These are phyloP conservation scores for Acronicta alni DNA, from an alignment of 2,888 invertebrate species.

Conservation along the genomic window DNA sequence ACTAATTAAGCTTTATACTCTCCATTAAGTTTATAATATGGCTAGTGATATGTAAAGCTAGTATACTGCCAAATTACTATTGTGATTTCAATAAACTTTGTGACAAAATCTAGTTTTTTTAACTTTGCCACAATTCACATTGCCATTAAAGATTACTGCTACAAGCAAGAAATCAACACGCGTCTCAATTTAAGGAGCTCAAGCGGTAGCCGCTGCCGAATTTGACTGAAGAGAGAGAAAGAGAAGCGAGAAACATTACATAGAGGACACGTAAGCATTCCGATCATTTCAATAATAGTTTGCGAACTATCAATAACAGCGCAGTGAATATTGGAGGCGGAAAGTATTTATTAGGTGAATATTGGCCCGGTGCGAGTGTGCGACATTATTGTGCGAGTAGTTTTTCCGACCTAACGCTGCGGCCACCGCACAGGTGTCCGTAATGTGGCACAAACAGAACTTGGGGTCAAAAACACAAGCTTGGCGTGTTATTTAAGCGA, in stretches of 20 bases:
- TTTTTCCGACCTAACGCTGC: constrained; percentile 73
- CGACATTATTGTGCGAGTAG: constrained; percentile 77
- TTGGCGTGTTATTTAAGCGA: constrained; percentile 55
- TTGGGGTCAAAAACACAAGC: constrained; percentile 68
- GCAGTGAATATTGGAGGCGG: constrained; percentile 73
- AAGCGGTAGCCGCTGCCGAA: background rate
- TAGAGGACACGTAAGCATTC: constrained; percentile 70
- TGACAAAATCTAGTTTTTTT: background rate
- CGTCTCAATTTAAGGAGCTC: background rate
- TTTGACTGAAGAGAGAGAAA: background rate
- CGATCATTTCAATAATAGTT: constrained; percentile 79
- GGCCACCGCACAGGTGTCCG: constrained; percentile 81
- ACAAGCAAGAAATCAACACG: background rate
- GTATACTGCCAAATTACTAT: constrained; percentile 29
- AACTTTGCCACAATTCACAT: constrained; percentile 8
- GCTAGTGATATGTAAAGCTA: constrained; percentile 27
- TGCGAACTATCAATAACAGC: constrained; percentile 74
- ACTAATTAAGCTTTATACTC: constrained; percentile 41
- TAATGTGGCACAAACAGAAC: constrained; percentile 81
- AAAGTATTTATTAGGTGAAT: constrained; percentile 86
- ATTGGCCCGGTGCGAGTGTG: constrained; percentile 73
- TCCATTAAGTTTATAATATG: constrained; percentile 33
- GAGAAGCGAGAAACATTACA: constrained; percentile 16
- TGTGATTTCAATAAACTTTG: constrained; percentile 13
- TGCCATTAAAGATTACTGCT: constrained; percentile 10